Conservation (phyloP, 2,888 invertebrate species). For the Caenorhabditis zanzibari region DNA sequence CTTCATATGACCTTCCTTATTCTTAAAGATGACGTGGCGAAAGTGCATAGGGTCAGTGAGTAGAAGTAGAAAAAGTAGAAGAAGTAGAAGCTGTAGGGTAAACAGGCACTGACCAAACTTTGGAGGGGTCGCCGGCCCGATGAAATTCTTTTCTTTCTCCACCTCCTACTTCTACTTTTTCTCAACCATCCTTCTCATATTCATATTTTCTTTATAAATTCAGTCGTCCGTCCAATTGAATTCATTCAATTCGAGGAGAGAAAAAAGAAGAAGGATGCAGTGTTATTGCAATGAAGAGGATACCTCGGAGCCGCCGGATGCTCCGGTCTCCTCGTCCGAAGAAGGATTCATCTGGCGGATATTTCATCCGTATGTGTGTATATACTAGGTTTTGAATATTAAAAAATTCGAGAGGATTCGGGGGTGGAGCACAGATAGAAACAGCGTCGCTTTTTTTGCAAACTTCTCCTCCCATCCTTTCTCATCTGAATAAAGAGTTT, state of each 20-base stretch:
- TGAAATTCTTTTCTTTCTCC: constrained; percentile 28
- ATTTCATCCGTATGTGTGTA: constrained; percentile 42
- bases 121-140: neutral
- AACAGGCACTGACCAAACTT: constrained; percentile 43
- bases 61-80: constrained; percentile 10
- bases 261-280: constrained; percentile 11
- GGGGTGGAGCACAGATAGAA: constrained; percentile 19
- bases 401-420: constrained; percentile 36
- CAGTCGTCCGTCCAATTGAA: constrained; percentile 57
- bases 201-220: constrained; percentile 62
- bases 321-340: constrained; percentile 11
- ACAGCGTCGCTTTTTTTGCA: constrained; percentile 28
- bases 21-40: constrained; percentile 23
- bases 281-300: constrained; percentile 53
- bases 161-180: neutral
- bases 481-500: constrained; percentile 20
- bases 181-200: constrained; percentile 29
- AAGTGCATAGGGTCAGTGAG: constrained; percentile 26
- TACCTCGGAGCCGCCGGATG: constrained; percentile 31
- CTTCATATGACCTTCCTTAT: constrained; percentile 30
- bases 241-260: constrained; percentile 53
- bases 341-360: constrained; percentile 21
- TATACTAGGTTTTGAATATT: constrained; percentile 56
- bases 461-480: constrained; percentile 11
- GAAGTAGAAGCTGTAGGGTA: constrained; percentile 18